Evolutionary conservation across 2,797 vertebrate species (phyloP).

Genomic region (Toxotes lorentzi): DNA sequence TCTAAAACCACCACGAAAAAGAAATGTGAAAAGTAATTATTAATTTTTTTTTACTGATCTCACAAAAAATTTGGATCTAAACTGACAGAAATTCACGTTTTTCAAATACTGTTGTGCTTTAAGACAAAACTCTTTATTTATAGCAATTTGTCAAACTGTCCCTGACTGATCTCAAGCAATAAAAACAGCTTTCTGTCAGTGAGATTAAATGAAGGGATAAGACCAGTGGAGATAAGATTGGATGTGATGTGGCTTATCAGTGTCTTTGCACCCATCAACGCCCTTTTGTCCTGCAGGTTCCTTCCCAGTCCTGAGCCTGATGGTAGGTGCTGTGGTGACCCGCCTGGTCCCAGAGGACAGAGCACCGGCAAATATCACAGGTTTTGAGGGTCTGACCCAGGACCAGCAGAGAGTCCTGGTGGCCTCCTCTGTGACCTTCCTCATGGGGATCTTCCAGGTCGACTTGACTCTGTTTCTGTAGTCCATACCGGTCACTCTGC

Average conservation of each 20-base stretch:
- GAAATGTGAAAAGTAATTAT: background rate
- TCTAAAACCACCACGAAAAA: background rate
- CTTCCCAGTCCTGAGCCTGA: constrained; percentile 93
- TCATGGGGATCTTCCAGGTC: constrained; percentile 93
- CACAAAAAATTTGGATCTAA: background rate
- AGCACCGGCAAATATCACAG: constrained; percentile 66
- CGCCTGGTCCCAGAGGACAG: constrained; percentile 78
- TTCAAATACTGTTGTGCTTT: too few species aligned
- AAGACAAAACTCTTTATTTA: too few species aligned
- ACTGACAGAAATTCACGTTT: background rate
- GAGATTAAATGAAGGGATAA: background rate
- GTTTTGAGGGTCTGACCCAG: constrained; percentile 69
- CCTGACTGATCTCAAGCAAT: background rate
- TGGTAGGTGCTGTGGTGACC: constrained; percentile 89
- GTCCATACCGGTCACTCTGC: background rate
- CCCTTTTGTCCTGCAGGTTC: constrained; percentile 82
- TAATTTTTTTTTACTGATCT: too few species aligned
- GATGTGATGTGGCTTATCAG: background rate
- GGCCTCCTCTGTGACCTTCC: constrained; percentile 90
- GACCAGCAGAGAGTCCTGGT: constrained; percentile 85
- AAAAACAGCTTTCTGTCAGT: background rate
- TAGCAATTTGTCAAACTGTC: background rate
- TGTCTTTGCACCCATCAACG: background rate
- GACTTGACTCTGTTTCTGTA: background rate
- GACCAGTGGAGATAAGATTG: background rate